These are phyloP conservation scores for Loripinus fragilis DNA, from an alignment of 2,888 invertebrate genomes.

Conservation along the genomic window DNA sequence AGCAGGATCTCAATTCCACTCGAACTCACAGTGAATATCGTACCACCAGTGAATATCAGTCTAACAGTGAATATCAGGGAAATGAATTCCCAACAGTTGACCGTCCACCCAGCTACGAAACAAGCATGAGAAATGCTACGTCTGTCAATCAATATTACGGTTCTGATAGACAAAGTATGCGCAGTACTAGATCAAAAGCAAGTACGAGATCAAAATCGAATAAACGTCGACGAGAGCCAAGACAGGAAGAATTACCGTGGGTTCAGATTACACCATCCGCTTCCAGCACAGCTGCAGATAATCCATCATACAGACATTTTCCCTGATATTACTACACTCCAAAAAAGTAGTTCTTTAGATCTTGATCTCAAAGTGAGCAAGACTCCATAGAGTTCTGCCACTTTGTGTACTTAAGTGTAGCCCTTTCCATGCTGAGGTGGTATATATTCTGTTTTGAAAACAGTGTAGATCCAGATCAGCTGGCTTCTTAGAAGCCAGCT, in stretches of 20 bases:
- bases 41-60: background rate
- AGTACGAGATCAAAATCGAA: constrained; percentile 49
- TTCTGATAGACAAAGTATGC: constrained; percentile 71
- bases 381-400: too few species aligned
- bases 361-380: too few species aligned
- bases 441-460: too few species aligned
- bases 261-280: constrained; percentile 77
- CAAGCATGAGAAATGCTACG: constrained; percentile 73
- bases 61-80: constrained; percentile 3
- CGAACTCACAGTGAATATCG: constrained; percentile 24
- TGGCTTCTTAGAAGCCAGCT: too few species aligned
- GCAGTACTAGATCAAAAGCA: constrained; percentile 73
- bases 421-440: too few species aligned
- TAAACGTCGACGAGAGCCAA: constrained; percentile 50
- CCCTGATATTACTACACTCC: constrained; percentile 36
- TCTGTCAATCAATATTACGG: constrained; percentile 64
- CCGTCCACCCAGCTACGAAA: constrained; percentile 77
- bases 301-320: constrained; percentile 62
- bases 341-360: too few species aligned
- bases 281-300: constrained; percentile 49
- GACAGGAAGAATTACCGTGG: constrained; percentile 75
- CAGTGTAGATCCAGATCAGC: too few species aligned
- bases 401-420: too few species aligned
- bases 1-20: constrained; percentile 21
- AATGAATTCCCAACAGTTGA: constrained; percentile 65